Evolutionary conservation across 2,113 vertebrate species (phyloP), one percentile per base, ranked within the genome.

Genomic region (Thamnaconus septentrionalis): DNA sequence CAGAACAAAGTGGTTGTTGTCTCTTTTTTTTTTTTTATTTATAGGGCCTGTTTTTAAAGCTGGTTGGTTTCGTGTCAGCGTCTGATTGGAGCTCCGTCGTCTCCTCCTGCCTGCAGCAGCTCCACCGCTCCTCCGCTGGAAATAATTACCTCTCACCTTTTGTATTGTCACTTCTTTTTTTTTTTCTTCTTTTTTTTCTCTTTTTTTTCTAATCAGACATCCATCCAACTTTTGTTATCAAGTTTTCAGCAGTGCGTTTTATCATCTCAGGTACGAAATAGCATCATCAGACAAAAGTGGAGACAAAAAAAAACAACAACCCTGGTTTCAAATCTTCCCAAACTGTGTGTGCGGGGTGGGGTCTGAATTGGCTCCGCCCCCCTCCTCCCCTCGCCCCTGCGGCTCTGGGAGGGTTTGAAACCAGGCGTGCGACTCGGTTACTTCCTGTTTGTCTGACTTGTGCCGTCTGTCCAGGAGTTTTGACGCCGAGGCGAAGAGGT

Each of bases 211-310:
- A 40, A 87, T 92, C 66, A 69, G 90, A 73, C 87, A 92, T 92
- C 85, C 88, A 91, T 89, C 89, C 89, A 91, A 78, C 86, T 89
- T 90, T 88, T 89, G 85, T 88, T 89, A 75, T 79, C 74, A 80
- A 73, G 81, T 81, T 79, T 76, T 85, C 79, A 90, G 76, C 80
- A 77, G 84, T 87, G 80, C 78, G 83, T 87, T 31, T 82, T 65
- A 73, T 86, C 83, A 93, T 90, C 90, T 94, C 91, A 92, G 91
- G 91, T 91, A 79, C 77, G 85, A 89, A 71, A 79, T 74, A 68
- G 71, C 79, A 80, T 74, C 59, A 76, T 71, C 78, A 76, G 74
- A 84, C 76, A 73, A 74, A 80, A 76, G 70, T 73, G 79, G 76
- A 75, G 18, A 31, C 18, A 31, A 31, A 31, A 31, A 31, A 31